Evolutionary conservation across 2,888 invertebrate genomes (phyloP), one percentile per base, ranked within the genome.

Genomic region (Ditula angustiorana): DNA sequence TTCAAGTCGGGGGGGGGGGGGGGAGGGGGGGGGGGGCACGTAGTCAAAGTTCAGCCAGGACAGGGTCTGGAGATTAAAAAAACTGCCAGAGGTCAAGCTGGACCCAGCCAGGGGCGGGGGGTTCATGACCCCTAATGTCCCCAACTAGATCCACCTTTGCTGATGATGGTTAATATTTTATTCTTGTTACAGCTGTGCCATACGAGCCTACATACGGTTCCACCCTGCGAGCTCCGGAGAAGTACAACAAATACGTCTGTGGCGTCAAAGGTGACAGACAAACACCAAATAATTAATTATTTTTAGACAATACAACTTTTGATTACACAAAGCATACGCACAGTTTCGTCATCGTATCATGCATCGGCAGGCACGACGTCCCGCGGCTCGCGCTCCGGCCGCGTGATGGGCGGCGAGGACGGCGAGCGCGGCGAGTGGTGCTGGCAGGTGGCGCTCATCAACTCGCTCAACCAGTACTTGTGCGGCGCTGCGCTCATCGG

Each of bases 391-490:
- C 82, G 90, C 0, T 75, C 80, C 0, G 93, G 85, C 0, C 87
- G 95, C 19, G 98, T 98, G 66, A 98, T 98, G 70, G 98, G 98
- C 10, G 98, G 98, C 11, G 97, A 96, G 85, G 98, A 98, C 82
- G 97, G 98, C 1, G 96, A 96, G 74, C 96, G 97, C 65, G 98
- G 97, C 49, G 98, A 98, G 93, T 98, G 98, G 98, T 98, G 98
- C 87, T 98, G 98, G 98, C 98, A 98, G 86, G 97, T 97, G 70
- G 98, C 98, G 0, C 94, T 98, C 71, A 98, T 98, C 83, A 98
- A 98, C 90, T 97, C 97, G 0, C 93, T 97, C 64, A 98, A 98
- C 91, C 98, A 98, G 88, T 98, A 98, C 88, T 94, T 98, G 44
- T 98, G 98, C 83, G 98, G 98, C 5, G 98, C 98, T 16, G 98